Evolutionary conservation across 1,140 invertebrate species (phyloP).

Genomic region (Panagrolaimus sp.): DNA sequence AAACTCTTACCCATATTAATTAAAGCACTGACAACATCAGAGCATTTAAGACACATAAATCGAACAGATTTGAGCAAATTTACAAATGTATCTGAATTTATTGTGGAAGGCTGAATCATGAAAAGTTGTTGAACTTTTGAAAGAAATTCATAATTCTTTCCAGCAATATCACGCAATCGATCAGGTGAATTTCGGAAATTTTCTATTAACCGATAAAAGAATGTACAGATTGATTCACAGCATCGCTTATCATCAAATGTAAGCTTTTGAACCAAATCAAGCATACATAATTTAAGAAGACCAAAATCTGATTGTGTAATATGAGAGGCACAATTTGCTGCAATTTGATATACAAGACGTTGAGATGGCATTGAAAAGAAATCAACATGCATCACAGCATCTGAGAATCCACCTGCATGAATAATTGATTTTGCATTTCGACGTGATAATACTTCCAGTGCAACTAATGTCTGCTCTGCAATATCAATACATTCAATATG

Average conservation of each 20-base stretch:
- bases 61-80: conserved; percentile 47
- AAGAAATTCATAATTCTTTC: conserved; percentile 68
- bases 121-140: conserved; percentile 70
- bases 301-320: conserved; percentile 38
- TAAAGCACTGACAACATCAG: conserved; percentile 47
- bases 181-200: conserved; percentile 86
- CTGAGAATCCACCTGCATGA: conserved; percentile 22
- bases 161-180: conserved; percentile 86
- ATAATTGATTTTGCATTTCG: conserved; percentile 54
- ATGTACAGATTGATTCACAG: conserved; percentile 89
- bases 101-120: conserved; percentile 37
- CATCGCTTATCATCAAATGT: conserved; percentile 79
- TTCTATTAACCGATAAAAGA: conserved; percentile 87
- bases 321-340: conserved; percentile 49
- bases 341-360: conserved; percentile 55
- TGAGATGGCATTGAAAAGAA: conserved; percentile 54
- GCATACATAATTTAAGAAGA: conserved; percentile 43
- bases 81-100: conserved; percentile 49
- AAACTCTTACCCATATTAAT: conserved; percentile 32
- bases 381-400: conserved; percentile 54
- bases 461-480: conserved; percentile 50
- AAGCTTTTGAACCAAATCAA: conserved; percentile 50
- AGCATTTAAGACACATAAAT: conserved; percentile 42
- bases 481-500: conserved; percentile 55
- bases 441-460: conserved; percentile 54